Percentiles rank a stretch among this genome's conserved stretches.
These are phyloP conservation scores for Tinea trinotella DNA, from an alignment of 2,888 invertebrate genomes.

Conservation along the genomic window DNA sequence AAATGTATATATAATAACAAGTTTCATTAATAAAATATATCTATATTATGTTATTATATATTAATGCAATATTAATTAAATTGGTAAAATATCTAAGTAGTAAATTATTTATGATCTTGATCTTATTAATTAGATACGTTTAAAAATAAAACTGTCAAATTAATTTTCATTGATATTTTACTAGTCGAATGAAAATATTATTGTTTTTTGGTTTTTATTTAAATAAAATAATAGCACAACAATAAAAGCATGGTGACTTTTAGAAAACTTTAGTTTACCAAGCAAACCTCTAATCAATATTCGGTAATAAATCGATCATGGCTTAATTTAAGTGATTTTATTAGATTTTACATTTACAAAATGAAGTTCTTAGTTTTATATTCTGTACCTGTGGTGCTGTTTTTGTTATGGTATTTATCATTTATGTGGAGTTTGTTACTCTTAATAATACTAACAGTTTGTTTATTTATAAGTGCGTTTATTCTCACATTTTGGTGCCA, in stretches of 20 bases:
- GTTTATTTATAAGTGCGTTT: conserved; percentile 41
- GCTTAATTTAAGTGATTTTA: background rate
- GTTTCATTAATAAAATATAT: too few relatives aligned
- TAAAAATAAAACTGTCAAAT: background rate
- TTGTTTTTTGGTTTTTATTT: background rate
- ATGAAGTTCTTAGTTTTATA: conserved; percentile 14
- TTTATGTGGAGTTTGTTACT: conserved; percentile 42
- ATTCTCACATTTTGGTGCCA: conserved; percentile 73
- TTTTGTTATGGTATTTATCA: conserved; percentile 37
- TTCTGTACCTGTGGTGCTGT: background rate
- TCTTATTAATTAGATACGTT: too few relatives aligned
- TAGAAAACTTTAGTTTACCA: background rate
- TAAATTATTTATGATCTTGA: too few relatives aligned
- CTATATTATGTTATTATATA: too few relatives aligned
- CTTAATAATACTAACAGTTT: conserved; percentile 39
- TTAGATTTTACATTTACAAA: conserved; percentile 2
- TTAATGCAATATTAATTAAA: too few relatives aligned
- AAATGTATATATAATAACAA: too few relatives aligned
- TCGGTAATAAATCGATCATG: background rate
- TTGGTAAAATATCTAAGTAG: too few relatives aligned
- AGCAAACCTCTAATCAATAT: background rate
- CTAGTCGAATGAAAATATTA: background rate
- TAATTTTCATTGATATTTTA: background rate
- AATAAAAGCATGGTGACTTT: background rate
- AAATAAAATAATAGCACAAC: background rate